A percentile compares a stretch with the other conserved stretches of the same genome.
phyloP scores from a whole-genome alignment of 2,113 vertebrate genomes.

The human region DNA sequence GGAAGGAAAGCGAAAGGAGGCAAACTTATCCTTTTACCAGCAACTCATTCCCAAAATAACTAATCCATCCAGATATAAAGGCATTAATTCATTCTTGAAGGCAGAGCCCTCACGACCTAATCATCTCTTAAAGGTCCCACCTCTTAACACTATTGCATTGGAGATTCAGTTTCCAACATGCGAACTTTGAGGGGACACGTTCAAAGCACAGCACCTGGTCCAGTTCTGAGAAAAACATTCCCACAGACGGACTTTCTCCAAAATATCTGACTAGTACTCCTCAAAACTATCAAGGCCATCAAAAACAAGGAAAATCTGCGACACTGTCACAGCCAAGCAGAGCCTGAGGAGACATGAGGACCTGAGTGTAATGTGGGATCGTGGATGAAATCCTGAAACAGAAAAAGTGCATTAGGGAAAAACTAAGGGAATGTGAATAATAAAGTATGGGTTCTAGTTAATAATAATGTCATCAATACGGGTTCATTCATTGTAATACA shows the following conservation, averaged over 20 bases:
- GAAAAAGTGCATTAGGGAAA: neutral
- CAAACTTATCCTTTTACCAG: neutral
- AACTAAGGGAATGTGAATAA: neutral
- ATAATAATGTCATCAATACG: neutral
- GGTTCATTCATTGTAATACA: neutral
- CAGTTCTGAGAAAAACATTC: neutral
- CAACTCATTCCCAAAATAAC: neutral
- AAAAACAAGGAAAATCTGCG: neutral
- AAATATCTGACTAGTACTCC: neutral
- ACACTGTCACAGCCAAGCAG: neutral
- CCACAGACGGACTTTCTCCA: neutral
- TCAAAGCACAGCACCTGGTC: neutral
- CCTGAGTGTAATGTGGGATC: neutral
- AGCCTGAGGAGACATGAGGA: neutral
- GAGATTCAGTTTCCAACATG: neutral
- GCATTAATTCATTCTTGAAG: neutral
- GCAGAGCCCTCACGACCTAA: neutral
- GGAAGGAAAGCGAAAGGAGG: neutral
- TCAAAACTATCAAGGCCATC: neutral
- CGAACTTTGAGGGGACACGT: neutral
- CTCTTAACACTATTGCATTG: neutral
- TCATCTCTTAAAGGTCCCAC: neutral
- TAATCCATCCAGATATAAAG: too few species aligned
- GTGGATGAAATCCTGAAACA: neutral
- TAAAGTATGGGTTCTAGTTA: neutral